Base-by-base conservation (phyloP, 2,888 invertebrate genomes). In the Agrotis puta region DNA sequence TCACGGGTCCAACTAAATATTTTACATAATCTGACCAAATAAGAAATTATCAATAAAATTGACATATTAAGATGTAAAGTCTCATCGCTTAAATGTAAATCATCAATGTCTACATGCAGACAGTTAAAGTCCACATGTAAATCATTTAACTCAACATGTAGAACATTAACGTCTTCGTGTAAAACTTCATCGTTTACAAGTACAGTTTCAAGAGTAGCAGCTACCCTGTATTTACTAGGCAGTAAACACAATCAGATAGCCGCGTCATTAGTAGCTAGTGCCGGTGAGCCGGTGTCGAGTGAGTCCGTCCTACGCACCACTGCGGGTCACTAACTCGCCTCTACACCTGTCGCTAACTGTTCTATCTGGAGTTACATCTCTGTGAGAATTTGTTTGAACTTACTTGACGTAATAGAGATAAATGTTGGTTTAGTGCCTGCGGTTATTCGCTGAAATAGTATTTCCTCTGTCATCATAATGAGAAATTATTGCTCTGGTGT, bases 241-340 rank as follows among this genome's bases (percentile, higher is more conserved):
- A 67, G 77, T 81, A 70, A 70, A 79, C 76, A 80, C 71, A 62
- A 80, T 79, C 79, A 61, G 79, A 79, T 79, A 80, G 65, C 47
- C 13, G 51, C 62, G 33, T 75, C 72, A 75, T 74, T 81, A 81
- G 65, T 54, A 63, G 61, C 58, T 33, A 39, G 48, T 39, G 65
- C 61, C 58, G 51, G 61, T 61, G 59, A 62, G 65, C 54, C 62
- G 43, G 64, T 64, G 68, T 64, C 58, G 64, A 66, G 73, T 65
- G 63, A 61, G 47, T 72, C 33, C 50, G 62, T 62, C 73, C 75
- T 81, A 81, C 81, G 77, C 77, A 48, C 69, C 48, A 50, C 24
- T 56, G 45, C 56, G 53, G 81, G 81, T 80, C 70, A 70, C 64
- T 68, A 75, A 67, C 72, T 70, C 22, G 80, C 57, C 22, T 61